These are phyloP conservation scores for Misgurnus anguillicaudatus DNA, from an alignment of 2,113 vertebrate species.

Conservation along the genomic window DNA sequence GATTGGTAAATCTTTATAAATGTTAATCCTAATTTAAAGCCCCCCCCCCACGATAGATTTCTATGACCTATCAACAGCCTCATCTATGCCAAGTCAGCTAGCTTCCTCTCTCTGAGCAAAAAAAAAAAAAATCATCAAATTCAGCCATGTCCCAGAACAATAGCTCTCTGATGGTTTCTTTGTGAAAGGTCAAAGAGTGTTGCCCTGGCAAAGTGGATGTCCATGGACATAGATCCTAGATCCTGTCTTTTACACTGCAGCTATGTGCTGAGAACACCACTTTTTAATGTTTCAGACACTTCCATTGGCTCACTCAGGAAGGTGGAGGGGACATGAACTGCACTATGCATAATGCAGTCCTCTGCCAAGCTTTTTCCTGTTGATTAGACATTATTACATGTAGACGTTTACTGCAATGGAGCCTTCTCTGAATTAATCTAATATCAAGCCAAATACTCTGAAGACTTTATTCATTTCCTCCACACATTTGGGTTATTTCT, in stretches of 20 bases:
- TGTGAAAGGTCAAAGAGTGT: slow-evolving; percentile 30
- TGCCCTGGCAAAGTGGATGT: not conserved
- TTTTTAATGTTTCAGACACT: slow-evolving; percentile 67
- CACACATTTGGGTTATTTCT: not conserved
- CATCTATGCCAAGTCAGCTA: slow-evolving; percentile 45
- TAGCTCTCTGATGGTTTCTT: slow-evolving; percentile 8
- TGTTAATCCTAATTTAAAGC: not conserved
- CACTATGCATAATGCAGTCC: slow-evolving; percentile 59
- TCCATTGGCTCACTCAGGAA: slow-evolving; percentile 74
- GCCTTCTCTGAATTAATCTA: not conserved
- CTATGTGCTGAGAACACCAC: slow-evolving; percentile 73
- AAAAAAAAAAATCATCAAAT: not conserved
- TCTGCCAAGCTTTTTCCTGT: slow-evolving; percentile 74
- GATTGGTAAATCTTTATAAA: not conserved
- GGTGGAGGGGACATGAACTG: slow-evolving; percentile 68
- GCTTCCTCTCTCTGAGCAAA: not conserved
- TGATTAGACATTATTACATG: slow-evolving; percentile 53
- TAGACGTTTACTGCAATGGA: not conserved
- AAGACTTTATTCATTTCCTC: not conserved
- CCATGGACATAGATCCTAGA: slow-evolving; percentile 43
- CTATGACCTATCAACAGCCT: not conserved
- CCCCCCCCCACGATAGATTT: no score
- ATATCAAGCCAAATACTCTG: not conserved
- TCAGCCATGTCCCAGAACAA: slow-evolving; percentile 30
- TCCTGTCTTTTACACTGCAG: slow-evolving; percentile 52